These are phyloP conservation scores for Drosophila tanythrix DNA, from an alignment of 2,888 invertebrate species.

Conservation along the genomic window DNA sequence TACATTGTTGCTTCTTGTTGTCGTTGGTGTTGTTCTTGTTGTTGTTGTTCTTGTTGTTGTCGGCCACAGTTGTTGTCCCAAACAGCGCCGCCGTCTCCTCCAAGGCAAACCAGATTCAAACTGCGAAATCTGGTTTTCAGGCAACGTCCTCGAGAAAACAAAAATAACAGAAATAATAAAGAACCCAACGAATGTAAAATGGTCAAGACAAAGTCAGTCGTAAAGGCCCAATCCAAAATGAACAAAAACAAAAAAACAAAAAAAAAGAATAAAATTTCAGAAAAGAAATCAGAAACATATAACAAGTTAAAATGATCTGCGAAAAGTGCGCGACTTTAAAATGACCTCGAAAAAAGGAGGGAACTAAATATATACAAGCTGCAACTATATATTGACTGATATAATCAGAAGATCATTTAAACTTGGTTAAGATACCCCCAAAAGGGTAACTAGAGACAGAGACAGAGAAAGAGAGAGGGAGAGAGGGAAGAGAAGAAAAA, in stretches of 20 bases:
- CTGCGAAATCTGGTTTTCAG: slow-evolving; percentile 68
- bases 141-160: slow-evolving; percentile 71
- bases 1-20: slow-evolving; percentile 3
- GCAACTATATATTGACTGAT: neutral
- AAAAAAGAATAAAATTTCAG: slow-evolving; percentile 10
- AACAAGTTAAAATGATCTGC: slow-evolving; percentile 11
- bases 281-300: slow-evolving; percentile 24
- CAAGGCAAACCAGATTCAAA: slow-evolving; percentile 76
- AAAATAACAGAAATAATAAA: slow-evolving; percentile 25
- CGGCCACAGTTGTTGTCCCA: slow-evolving; percentile 1
- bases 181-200: slow-evolving; percentile 53
- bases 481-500: neutral
- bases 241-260: slow-evolving; percentile 18
- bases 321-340: neutral
- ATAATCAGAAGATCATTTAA: no score
- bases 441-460: neutral
- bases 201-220: slow-evolving; percentile 49
- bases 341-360: slow-evolving; percentile 7
- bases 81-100: slow-evolving; percentile 36
- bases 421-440: neutral
- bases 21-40: neutral
- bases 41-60: neutral
- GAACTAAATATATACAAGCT: neutral
- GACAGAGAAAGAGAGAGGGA: neutral
- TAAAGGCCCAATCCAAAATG: slow-evolving; percentile 44